Conservation (phyloP, 2,888 invertebrate genomes). For the Unio delphinus region DNA sequence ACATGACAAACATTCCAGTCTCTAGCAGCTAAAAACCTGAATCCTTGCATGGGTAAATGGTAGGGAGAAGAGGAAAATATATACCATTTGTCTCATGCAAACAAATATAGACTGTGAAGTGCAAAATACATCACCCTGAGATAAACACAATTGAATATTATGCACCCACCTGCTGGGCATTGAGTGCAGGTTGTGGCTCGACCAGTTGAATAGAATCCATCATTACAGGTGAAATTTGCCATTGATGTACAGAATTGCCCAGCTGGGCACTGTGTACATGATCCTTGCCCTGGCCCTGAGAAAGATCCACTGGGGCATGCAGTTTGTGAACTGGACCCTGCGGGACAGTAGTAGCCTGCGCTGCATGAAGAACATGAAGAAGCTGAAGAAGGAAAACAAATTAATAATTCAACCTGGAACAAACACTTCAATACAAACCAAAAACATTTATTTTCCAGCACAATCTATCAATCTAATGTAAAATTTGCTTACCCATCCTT, state of each 20-base stretch:
- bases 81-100: too few relatives aligned
- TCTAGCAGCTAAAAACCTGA: too few relatives aligned
- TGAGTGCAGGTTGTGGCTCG: constrained; percentile 41
- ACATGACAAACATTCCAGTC: too few relatives aligned
- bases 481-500: too few relatives aligned
- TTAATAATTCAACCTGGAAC: too few relatives aligned
- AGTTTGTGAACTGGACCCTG: constrained; percentile 39
- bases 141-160: not conserved
- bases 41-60: too few relatives aligned
- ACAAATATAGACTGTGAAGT: not conserved
- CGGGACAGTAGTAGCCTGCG: constrained; percentile 56
- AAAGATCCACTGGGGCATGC: constrained; percentile 50
- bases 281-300: constrained; percentile 28
- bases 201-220: constrained; percentile 50
- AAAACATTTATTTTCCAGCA: too few relatives aligned
- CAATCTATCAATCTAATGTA: too few relatives aligned
- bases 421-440: too few relatives aligned
- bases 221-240: constrained; percentile 40
- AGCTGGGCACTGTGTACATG: constrained; percentile 51
- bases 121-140: not conserved
- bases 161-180: constrained; percentile 51
- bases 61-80: too few relatives aligned
- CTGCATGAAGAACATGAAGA: constrained; percentile 48
- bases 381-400: constrained; percentile 32
- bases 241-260: constrained; percentile 51